Conservation (phyloP, 2,888 invertebrate species). For the Mythimna ferrago region DNA sequence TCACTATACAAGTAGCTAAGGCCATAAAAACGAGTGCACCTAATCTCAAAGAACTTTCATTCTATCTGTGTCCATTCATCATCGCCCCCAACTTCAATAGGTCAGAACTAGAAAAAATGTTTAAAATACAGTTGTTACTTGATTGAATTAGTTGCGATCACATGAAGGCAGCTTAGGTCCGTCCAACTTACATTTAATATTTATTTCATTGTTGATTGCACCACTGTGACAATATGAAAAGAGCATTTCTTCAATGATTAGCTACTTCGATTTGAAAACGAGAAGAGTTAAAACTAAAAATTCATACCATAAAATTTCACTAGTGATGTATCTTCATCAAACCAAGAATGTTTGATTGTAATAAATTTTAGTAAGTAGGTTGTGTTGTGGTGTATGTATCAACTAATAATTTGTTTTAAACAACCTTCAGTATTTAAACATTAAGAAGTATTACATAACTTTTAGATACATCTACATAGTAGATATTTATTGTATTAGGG, state of each 20-base stretch:
- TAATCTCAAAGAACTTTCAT: slow-evolving; percentile 87
- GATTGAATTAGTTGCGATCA: slow-evolving; percentile 79
- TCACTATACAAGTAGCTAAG: slow-evolving; percentile 87
- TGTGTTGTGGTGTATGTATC: slow-evolving; percentile 71
- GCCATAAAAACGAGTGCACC: slow-evolving; percentile 87
- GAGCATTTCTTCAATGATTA: slow-evolving; percentile 2
- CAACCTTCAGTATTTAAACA: slow-evolving; percentile 65
- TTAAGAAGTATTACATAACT: slow-evolving; percentile 65
- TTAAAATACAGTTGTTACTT: slow-evolving; percentile 86
- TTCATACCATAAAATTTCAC: neutral
- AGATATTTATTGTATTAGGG: slow-evolving; percentile 49
- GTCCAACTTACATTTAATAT: slow-evolving; percentile 70
- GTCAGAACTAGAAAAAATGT: slow-evolving; percentile 87
- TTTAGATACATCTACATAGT: slow-evolving; percentile 61
- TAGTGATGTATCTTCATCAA: slow-evolving; percentile 21
- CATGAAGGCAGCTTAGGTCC: slow-evolving; percentile 73
- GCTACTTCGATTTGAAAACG: neutral
- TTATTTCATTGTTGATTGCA: slow-evolving; percentile 46
- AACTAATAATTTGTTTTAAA: slow-evolving; percentile 66
- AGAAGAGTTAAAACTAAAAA: neutral
- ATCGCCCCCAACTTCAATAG: slow-evolving; percentile 86
- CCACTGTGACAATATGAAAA: slow-evolving; percentile 13
- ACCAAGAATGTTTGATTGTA: slow-evolving; percentile 22
- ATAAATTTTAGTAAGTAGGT: slow-evolving; percentile 55
- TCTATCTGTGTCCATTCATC: slow-evolving; percentile 88